Percentiles rank a stretch among this genome's conserved stretches.
Conservation (phyloP, 2,113 vertebrate genomes). For the Heterochromis multidens region DNA sequence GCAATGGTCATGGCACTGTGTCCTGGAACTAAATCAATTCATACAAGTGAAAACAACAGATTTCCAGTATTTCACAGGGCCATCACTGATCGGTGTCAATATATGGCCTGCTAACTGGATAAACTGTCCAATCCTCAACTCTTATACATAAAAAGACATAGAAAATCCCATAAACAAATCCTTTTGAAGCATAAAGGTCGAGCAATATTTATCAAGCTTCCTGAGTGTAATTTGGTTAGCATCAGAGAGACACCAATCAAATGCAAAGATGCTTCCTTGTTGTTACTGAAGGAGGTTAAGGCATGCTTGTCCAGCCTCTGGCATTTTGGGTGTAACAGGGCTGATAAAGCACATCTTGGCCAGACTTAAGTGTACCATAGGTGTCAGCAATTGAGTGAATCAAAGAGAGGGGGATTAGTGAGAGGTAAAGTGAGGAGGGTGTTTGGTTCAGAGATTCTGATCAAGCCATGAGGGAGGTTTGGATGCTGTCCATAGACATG, state of each 20-base stretch:
- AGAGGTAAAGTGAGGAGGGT: neutral
- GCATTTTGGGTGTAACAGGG: neutral
- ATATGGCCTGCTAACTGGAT: neutral
- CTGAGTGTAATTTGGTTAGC: neutral
- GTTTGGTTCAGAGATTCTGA: neutral
- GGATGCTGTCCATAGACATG: slow-evolving; percentile 5
- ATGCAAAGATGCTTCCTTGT: neutral
- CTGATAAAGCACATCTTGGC: slow-evolving; percentile 1
- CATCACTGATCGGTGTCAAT: neutral
- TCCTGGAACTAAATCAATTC: neutral
- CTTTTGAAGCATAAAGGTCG: neutral
- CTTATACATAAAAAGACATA: neutral
- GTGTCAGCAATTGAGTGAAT: slow-evolving; percentile 35
- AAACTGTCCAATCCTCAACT: neutral
- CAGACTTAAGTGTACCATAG: slow-evolving; percentile 33
- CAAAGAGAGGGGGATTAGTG: neutral
- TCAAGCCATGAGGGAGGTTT: neutral
- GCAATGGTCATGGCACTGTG: rapidly evolving
- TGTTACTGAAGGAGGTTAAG: neutral
- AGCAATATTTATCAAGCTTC: neutral
- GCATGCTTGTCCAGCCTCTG: neutral
- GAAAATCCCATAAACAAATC: neutral
- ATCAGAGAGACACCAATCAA: neutral
- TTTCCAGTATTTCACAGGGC: neutral
- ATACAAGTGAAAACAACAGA: neutral